These are phyloP conservation scores for Chionoecetes opilio DNA, from an alignment of 1,140 invertebrate genomes.

Conservation along the genomic window DNA sequence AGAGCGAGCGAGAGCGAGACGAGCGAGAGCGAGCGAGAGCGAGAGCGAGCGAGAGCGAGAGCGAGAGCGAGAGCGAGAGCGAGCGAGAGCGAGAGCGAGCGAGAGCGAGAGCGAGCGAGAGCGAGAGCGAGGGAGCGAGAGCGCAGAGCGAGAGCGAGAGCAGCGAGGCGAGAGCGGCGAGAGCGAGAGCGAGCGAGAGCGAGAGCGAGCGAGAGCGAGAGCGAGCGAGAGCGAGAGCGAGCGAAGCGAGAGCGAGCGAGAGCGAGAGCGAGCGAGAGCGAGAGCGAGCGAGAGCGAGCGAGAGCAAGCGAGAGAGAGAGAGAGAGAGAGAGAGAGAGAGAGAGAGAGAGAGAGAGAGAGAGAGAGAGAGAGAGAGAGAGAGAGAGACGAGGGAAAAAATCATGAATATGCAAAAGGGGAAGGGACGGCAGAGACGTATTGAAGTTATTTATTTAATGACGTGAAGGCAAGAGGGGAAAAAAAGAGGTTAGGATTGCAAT, in stretches of 20 bases:
- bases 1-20: background rate
- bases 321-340: background rate
- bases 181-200: background rate
- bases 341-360: background rate
- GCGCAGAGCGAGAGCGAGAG: too few relatives aligned
- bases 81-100: background rate
- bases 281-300: background rate
- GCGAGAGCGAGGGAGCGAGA: background rate
- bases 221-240: background rate
- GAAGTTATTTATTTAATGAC: too few relatives aligned
- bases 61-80: background rate
- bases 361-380: background rate
- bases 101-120: background rate
- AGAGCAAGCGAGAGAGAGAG: background rate
- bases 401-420: too few relatives aligned
- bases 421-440: too few relatives aligned
- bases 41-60: slow-evolving; percentile 10
- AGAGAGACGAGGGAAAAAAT: background rate
- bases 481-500: too few relatives aligned
- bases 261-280: background rate
- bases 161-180: background rate
- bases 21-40: background rate
- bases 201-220: background rate
- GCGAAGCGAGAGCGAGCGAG: background rate
- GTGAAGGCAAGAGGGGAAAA: too few relatives aligned